A percentile compares a stretch with the other conserved stretches of the same genome.
phyloP scores from a whole-genome alignment of 2,797 vertebrate species.

The Sebastolobus alascanus region DNA sequence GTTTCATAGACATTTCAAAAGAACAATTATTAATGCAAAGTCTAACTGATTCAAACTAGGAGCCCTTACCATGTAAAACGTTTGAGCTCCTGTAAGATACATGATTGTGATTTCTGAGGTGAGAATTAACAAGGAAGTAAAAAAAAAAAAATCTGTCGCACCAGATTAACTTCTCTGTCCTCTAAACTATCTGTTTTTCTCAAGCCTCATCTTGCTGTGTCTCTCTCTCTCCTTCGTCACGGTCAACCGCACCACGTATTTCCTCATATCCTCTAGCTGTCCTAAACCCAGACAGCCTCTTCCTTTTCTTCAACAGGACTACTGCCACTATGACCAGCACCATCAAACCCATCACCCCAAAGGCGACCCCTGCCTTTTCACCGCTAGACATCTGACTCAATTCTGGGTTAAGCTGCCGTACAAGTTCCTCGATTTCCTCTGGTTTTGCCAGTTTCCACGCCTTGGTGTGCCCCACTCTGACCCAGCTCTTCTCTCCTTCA shows the following conservation, averaged over 20 bases:
- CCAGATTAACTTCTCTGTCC: background rate
- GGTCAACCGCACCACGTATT: slow-evolving; percentile 36
- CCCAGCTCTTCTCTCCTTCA: slow-evolving; percentile 85
- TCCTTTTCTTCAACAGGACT: slow-evolving; percentile 68
- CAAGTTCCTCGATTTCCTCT: slow-evolving; percentile 70
- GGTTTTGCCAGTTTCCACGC: slow-evolving; percentile 85
- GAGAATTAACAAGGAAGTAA: background rate
- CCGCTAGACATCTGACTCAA: slow-evolving; percentile 62
- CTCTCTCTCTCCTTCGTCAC: slow-evolving; percentile 18
- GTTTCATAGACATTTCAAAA: background rate
- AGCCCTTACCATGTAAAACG: background rate
- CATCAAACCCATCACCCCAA: slow-evolving; percentile 75
- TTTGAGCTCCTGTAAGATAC: background rate
- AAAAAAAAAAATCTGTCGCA: background rate
- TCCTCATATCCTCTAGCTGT: slow-evolving; percentile 58
- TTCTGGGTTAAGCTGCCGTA: slow-evolving; percentile 27
- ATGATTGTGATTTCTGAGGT: background rate
- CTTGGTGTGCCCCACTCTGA: slow-evolving; percentile 84
- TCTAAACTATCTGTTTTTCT: background rate
- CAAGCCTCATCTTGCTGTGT: slow-evolving; percentile 22
- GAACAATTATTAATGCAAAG: background rate
- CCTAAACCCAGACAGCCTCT: slow-evolving; percentile 16
- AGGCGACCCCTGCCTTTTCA: slow-evolving; percentile 69
- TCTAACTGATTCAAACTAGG: background rate
- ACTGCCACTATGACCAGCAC: slow-evolving; percentile 58